A percentile compares a stretch with the other conserved stretches of the same genome.
These are phyloP conservation scores for Gymnoscopelus microlampas DNA, from an alignment of 2,797 vertebrate genomes.

Conservation along the genomic window DNA sequence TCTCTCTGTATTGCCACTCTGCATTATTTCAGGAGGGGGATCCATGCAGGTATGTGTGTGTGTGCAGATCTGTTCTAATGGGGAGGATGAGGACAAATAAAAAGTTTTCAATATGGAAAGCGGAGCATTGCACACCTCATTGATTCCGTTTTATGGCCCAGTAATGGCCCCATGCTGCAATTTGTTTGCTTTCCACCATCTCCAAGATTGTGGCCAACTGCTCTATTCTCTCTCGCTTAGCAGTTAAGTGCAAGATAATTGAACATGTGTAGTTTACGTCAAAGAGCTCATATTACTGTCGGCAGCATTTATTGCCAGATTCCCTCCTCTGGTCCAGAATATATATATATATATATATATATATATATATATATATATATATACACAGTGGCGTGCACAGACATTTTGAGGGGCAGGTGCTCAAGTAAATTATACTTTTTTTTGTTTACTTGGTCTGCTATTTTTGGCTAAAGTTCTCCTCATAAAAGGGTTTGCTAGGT, in stretches of 20 bases:
- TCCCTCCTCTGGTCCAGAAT: neutral
- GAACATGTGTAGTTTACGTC: slow-evolving; percentile 40
- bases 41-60: slow-evolving; percentile 7
- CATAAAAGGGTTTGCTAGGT: too few species aligned
- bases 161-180: slow-evolving; percentile 60
- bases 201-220: slow-evolving; percentile 61
- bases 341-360: too few species aligned
- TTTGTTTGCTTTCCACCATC: slow-evolving; percentile 75
- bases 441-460: too few species aligned
- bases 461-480: too few species aligned
- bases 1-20: slow-evolving; percentile 15
- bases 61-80: slow-evolving; percentile 45
- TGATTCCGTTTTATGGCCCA: slow-evolving; percentile 74
- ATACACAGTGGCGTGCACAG: too few species aligned
- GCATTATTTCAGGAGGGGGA: slow-evolving; percentile 6
- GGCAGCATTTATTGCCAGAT: slow-evolving; percentile 23
- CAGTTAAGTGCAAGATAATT: slow-evolving; percentile 42
- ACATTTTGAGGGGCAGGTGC: too few species aligned
- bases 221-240: slow-evolving; percentile 41
- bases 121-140: slow-evolving; percentile 71
- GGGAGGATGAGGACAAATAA: slow-evolving; percentile 57
- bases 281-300: slow-evolving; percentile 43
- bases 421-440: too few species aligned
- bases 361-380: too few species aligned
- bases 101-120: slow-evolving; percentile 72